Evolutionary conservation across 2,888 invertebrate genomes (phyloP), one percentile per base, ranked within the genome.

Genomic region (Sycophila texana): DNA sequence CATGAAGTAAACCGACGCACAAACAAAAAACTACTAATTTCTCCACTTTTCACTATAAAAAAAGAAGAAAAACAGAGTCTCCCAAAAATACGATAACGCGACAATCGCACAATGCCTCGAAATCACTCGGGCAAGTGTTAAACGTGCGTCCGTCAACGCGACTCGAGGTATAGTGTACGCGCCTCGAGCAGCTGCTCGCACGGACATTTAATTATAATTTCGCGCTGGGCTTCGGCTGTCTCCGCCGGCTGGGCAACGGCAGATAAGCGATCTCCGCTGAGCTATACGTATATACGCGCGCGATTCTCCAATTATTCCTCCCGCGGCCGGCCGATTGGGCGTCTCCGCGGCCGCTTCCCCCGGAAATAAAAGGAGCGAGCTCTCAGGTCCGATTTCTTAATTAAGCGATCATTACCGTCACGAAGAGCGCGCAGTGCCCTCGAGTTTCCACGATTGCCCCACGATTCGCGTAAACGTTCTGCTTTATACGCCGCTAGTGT

Each of bases 121-220:
- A 39, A 39, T 39, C 39, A 39, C 10, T 39, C 47, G 39, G 63
- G 47, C 47, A 63, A 47, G 63, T 47, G 63, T 63, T 47, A 63
- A n/a, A 63, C 47, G 61, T 39, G 39, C 63, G 18, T 63, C 39
- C 18, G 47, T 18, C 63, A 63, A n/a, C 39, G 18, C 63, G 53
- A 14, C 53, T 14, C 53, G 53, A 16, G 3, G n/a, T 26, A 26
- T 26, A 26, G 16, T 53, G 53, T 4, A 20, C 14, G 57, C 20
- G 70, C 26, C 26, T 58, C 66, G 63, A 63, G 57, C 79, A 75
- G 79, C 74, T 68, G 70, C 71, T 22, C 13, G 26, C 57, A 18
- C 71, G 18, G 67, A 61, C 75, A 20, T 74, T 74, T 68, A 78
- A 81, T 81, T 78, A 78, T 68, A 78, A 77, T 72, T 81, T 78